These are phyloP conservation scores for Danionella dracula DNA, from an alignment of 2,797 vertebrate species.

Conservation along the genomic window DNA sequence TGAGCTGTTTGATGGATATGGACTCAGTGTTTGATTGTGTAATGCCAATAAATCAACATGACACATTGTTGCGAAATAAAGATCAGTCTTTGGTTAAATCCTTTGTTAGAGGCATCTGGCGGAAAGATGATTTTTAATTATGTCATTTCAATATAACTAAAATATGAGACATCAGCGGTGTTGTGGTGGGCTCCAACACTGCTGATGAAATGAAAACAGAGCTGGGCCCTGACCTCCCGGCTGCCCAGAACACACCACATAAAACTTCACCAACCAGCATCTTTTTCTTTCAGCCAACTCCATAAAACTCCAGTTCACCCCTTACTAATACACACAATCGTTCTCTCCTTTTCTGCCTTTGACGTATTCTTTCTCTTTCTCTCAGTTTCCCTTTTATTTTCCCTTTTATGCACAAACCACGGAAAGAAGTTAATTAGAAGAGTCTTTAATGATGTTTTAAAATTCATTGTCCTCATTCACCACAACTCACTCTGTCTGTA, in stretches of 20 bases:
- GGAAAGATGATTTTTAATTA: slow-evolving; percentile 1
- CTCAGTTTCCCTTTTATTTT: background rate
- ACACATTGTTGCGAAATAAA: background rate
- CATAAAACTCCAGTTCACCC: slow-evolving; percentile 67
- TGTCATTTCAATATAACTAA: slow-evolving; percentile 12
- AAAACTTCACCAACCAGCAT: slow-evolving; percentile 54
- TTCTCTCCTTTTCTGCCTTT: background rate
- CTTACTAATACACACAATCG: slow-evolving; percentile 30
- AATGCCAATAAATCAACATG: slow-evolving; percentile 5
- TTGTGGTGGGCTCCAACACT: slow-evolving; percentile 11
- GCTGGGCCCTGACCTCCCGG: slow-evolving; percentile 26
- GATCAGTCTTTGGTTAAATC: background rate
- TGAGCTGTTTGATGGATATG: slow-evolving; percentile 1
- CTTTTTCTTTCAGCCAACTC: slow-evolving; percentile 58
- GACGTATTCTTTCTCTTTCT: background rate
- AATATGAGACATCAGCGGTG: slow-evolving; percentile 18
- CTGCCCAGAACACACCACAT: slow-evolving; percentile 40
- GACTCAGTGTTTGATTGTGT: slow-evolving; percentile 15
- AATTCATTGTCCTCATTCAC: background rate
- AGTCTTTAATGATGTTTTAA: slow-evolving; percentile 5
- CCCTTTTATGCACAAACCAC: slow-evolving; percentile 37
- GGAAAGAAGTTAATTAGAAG: slow-evolving; percentile 26
- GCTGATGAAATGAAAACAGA: slow-evolving; percentile 18
- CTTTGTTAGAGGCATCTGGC: background rate
- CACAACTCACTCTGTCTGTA: background rate